These are phyloP conservation scores for Sebastes minor DNA, from an alignment of 2,797 vertebrate genomes.

Conservation along the genomic window DNA sequence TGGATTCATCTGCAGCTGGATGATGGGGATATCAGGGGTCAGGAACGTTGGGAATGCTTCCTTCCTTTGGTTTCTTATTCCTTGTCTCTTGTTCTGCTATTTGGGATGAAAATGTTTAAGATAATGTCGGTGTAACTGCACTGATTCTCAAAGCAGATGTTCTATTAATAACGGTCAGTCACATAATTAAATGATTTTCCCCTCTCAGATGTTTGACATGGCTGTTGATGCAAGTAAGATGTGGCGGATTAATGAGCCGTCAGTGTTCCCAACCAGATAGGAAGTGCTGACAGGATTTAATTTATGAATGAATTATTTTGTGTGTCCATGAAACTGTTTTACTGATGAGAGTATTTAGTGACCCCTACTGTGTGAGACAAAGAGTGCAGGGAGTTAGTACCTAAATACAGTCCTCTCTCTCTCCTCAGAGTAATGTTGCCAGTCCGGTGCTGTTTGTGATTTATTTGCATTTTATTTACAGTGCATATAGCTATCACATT, in stretches of 20 bases:
- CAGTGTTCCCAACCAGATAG: background rate
- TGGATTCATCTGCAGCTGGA: constrained; percentile 40
- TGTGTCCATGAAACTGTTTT: background rate
- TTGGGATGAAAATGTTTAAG: background rate
- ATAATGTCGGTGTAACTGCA: background rate
- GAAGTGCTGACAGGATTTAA: background rate
- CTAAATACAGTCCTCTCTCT: background rate
- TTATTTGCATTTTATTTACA: background rate
- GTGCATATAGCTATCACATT: background rate
- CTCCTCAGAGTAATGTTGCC: background rate
- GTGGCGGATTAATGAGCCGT: background rate
- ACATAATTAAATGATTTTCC: background rate
- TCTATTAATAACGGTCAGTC: background rate
- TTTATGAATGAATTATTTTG: background rate
- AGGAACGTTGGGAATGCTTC: constrained; percentile 7
- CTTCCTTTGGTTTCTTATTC: constrained; percentile 14
- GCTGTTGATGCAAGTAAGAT: background rate
- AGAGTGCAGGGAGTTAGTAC: constrained; percentile 20
- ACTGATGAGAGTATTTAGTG: constrained; percentile 44
- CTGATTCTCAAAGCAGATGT: background rate
- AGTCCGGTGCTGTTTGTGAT: background rate
- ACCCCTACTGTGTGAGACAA: constrained; percentile 65
- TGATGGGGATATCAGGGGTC: constrained; percentile 23
- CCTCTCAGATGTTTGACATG: background rate
- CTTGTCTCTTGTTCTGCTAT: background rate